Conservation (phyloP, 2,113 vertebrate genomes). For the Sinocyclocheilus anophthalmus region DNA sequence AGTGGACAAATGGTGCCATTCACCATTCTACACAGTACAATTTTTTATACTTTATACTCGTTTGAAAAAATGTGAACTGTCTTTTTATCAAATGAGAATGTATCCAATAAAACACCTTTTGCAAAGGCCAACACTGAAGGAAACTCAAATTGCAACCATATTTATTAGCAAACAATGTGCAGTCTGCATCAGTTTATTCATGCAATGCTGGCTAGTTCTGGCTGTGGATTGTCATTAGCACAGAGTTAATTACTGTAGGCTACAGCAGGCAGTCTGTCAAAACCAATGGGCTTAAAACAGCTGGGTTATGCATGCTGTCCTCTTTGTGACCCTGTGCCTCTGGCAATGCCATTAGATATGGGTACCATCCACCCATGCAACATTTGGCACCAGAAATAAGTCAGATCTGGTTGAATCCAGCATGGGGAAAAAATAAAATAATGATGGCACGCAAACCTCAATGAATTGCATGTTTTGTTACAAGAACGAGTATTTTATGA, state of each 20-base stretch:
- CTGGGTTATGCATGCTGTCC: conserved; percentile 54
- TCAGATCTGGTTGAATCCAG: not conserved
- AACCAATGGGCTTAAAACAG: conserved; percentile 53
- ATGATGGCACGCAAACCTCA: conserved; percentile 50
- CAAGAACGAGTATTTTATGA: conserved; percentile 59
- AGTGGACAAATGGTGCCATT: not conserved
- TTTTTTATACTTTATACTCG: not conserved
- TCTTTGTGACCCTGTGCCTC: conserved; percentile 51
- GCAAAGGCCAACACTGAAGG: not conserved
- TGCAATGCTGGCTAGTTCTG: conserved; percentile 28
- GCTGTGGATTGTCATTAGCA: conserved; percentile 57
- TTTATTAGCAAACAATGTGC: conserved; percentile 16
- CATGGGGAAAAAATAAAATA: conserved; percentile 37
- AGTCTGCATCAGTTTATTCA: conserved; percentile 13
- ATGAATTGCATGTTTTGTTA: conserved; percentile 50
- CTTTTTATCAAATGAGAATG: not conserved
- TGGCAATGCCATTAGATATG: conserved; percentile 44
- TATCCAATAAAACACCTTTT: not conserved
- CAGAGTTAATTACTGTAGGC: conserved; percentile 55
- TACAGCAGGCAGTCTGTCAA: conserved; percentile 51
- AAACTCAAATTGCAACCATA: conserved; percentile 9
- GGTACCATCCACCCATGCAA: conserved; percentile 22
- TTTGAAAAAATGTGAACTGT: not conserved
- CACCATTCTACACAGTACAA: not conserved
- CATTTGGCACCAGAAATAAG: not conserved